Conservation (phyloP, 1,140 invertebrate species). For the Halictus rubicundus region DNA sequence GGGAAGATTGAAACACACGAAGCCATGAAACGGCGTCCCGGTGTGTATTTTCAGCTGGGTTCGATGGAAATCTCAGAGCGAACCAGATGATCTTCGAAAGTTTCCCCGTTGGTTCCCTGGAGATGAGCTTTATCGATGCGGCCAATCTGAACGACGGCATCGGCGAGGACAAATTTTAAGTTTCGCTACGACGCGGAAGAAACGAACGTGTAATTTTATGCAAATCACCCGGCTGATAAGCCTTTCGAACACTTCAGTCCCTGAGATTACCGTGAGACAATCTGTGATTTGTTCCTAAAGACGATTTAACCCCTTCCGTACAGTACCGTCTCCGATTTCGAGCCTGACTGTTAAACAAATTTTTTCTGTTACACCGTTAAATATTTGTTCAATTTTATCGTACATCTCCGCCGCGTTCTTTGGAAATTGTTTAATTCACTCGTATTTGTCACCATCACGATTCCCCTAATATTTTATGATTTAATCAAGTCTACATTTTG, state of each 20-base stretch:
- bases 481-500: no score
- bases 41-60: slow-evolving; percentile 30
- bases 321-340: no score
- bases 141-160: slow-evolving; percentile 44
- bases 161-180: slow-evolving; percentile 47
- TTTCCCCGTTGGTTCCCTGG: slow-evolving; percentile 42
- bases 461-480: no score
- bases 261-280: background rate
- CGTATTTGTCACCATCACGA: no score
- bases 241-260: background rate
- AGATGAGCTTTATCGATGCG: slow-evolving; percentile 53
- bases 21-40: background rate
- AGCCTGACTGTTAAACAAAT: no score
- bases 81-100: slow-evolving; percentile 53
- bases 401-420: no score
- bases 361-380: no score
- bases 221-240: slow-evolving; percentile 13
- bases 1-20: background rate
- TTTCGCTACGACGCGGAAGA: slow-evolving; percentile 38
- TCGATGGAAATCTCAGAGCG: slow-evolving; percentile 50
- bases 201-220: slow-evolving; percentile 30
- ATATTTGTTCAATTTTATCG: no score
- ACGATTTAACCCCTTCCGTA: no score
- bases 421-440: no score
- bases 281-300: background rate